A percentile compares a stretch with the other conserved stretches of the same genome.
phyloP scores from a whole-genome alignment of 1,140 invertebrate genomes.

The Chironomus tepperi region DNA sequence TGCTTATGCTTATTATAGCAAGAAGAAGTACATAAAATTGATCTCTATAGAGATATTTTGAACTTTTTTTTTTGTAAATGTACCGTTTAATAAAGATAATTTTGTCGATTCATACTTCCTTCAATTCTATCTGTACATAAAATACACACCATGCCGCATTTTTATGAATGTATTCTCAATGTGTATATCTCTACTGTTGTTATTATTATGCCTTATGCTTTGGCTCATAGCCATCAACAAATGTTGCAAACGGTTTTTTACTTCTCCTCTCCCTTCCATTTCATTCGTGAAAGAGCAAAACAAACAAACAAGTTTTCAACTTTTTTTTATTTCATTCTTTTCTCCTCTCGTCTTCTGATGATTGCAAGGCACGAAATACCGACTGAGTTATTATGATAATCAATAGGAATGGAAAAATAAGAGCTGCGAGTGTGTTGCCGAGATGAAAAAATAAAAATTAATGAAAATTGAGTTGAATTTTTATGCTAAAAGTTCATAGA shows the following conservation, averaged over 20 bases:
- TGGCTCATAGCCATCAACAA: slow-evolving; percentile 12
- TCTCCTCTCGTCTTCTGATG: background rate
- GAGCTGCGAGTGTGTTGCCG: background rate
- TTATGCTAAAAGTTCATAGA: background rate
- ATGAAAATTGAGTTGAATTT: background rate
- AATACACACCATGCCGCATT: background rate
- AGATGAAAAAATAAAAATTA: background rate
- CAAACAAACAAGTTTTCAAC: slow-evolving; percentile 13
- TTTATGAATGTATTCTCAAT: background rate
- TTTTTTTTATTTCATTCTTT: background rate
- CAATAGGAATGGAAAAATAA: background rate
- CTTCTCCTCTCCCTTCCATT: background rate
- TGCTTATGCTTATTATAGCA: too few relatives aligned
- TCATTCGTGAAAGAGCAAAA: background rate
- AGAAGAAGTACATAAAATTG: background rate
- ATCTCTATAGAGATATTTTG: background rate
- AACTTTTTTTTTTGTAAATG: slow-evolving; percentile 9
- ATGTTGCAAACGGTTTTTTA: slow-evolving; percentile 1
- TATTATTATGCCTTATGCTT: background rate
- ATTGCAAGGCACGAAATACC: background rate
- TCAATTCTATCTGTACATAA: background rate
- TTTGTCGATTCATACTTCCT: slow-evolving; percentile 12
- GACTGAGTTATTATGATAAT: background rate
- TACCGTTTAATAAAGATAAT: slow-evolving; percentile 4
- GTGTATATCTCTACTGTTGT: background rate